phyloP scores from a whole-genome alignment of 2,888 invertebrate species.

The Stenurella melanura region DNA sequence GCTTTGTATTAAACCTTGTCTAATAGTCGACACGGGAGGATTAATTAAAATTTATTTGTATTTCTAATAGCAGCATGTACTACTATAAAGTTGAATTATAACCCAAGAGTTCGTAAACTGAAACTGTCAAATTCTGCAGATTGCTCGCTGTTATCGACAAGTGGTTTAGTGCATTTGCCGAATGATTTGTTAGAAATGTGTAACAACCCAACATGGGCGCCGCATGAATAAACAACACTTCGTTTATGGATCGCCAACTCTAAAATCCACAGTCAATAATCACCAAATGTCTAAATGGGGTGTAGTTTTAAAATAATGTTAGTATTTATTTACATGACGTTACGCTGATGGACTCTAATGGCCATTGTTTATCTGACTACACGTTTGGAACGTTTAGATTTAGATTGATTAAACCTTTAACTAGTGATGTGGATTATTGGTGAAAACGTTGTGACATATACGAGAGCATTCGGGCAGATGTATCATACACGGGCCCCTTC shows the following conservation, averaged over 20 bases:
- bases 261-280: constrained; percentile 39
- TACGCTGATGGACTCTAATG: constrained; percentile 26
- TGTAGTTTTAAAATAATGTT: constrained; percentile 33
- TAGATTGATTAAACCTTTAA: constrained; percentile 26
- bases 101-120: background rate
- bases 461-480: background rate
- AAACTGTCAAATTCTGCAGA: constrained; percentile 38
- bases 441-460: constrained; percentile 5
- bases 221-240: constrained; percentile 40
- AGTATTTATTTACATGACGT: constrained; percentile 34
- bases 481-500: background rate
- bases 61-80: background rate
- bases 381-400: constrained; percentile 12
- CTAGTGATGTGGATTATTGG: constrained; percentile 23
- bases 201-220: constrained; percentile 19
- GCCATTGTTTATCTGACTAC: constrained; percentile 31
- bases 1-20: background rate
- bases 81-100: background rate
- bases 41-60: background rate
- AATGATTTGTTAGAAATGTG: constrained; percentile 38
- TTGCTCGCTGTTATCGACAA: constrained; percentile 37
- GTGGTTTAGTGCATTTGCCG: constrained; percentile 37
- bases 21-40: background rate
- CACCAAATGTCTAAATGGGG: constrained; percentile 32
- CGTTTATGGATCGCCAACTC: constrained; percentile 37